phyloP scores from a whole-genome alignment of 23 tunicate genomes.

The Diplosoma virens region DNA sequence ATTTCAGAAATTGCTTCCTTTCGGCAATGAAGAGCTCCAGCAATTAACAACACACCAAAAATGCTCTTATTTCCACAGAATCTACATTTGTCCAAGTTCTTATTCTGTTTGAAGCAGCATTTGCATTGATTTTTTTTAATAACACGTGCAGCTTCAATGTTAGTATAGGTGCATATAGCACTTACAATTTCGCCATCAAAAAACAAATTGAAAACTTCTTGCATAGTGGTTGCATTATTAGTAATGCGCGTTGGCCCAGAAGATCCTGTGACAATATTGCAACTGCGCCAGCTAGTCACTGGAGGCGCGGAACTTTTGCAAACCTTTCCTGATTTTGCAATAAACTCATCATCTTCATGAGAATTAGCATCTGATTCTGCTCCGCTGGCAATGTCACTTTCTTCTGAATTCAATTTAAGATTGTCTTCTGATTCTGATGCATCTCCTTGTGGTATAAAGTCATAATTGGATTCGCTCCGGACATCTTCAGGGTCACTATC shows the following conservation, averaged over 20 bases:
- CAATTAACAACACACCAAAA: constrained; percentile 9
- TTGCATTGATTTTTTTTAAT: constrained; percentile 4
- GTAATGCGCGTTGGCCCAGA: constrained; percentile 25
- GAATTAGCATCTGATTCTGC: constrained; percentile 13
- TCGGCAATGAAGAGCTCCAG: constrained; percentile 19
- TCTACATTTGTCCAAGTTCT: background rate
- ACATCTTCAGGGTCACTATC: constrained; percentile 24
- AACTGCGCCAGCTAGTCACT: constrained; percentile 15
- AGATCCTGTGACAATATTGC: constrained; percentile 34
- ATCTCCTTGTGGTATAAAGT: constrained; percentile 24
- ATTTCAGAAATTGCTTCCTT: constrained; percentile 21
- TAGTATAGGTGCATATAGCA: constrained; percentile 24
- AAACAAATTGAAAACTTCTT: constrained; percentile 16
- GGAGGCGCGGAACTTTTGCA: constrained; percentile 31
- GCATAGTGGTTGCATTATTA: constrained; percentile 26
- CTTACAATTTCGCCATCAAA: background rate
- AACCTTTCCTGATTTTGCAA: constrained; percentile 28
- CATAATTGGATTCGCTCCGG: constrained; percentile 21
- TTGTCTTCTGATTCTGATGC: constrained; percentile 29
- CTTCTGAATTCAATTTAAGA: constrained; percentile 27
- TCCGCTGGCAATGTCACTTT: constrained; percentile 24
- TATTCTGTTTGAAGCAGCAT: background rate
- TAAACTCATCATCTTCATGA: constrained; percentile 13
- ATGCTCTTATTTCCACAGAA: constrained; percentile 20
- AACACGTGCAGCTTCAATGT: background rate